phyloP scores from a whole-genome alignment of 2,113 vertebrate species.

The Merops nubicus region DNA sequence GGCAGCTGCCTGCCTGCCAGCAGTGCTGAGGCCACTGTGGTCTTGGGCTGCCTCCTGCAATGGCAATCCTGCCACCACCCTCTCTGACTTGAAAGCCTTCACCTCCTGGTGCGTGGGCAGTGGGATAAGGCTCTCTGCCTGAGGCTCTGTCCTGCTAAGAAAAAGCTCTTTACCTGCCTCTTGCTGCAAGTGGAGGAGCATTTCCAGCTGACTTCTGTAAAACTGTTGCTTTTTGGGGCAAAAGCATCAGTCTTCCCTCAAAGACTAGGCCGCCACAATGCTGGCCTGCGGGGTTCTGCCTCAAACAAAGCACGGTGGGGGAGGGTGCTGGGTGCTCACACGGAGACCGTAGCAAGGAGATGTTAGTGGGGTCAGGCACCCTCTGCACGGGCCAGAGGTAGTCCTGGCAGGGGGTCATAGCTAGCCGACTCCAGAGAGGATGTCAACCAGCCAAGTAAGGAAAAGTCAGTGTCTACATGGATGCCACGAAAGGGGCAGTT shows the following conservation, averaged over 20 bases:
- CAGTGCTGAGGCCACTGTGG: background rate
- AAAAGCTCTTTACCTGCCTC: background rate
- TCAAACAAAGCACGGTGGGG: rapidly evolving
- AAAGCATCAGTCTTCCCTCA: background rate
- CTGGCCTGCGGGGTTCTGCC: background rate
- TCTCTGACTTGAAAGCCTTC: background rate
- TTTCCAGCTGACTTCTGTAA: background rate
- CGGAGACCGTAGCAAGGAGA: rapidly evolving
- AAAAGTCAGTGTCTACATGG: background rate
- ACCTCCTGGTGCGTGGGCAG: rapidly evolving
- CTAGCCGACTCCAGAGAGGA: background rate
- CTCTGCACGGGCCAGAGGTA: background rate
- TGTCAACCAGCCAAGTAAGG: background rate
- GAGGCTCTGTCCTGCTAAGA: background rate
- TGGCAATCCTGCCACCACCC: background rate
- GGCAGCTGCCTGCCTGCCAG: conserved; percentile 1
- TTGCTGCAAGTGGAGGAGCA: background rate
- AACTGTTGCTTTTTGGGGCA: background rate
- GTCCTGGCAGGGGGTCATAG: background rate
- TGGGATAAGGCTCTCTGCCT: background rate
- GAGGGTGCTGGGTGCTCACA: background rate
- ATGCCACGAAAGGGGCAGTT: background rate
- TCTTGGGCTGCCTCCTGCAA: background rate
- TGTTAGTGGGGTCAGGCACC: background rate
- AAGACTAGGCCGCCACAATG: background rate